Conservation (phyloP, 2,888 invertebrate species). For the Eupithecia dodoneata region DNA sequence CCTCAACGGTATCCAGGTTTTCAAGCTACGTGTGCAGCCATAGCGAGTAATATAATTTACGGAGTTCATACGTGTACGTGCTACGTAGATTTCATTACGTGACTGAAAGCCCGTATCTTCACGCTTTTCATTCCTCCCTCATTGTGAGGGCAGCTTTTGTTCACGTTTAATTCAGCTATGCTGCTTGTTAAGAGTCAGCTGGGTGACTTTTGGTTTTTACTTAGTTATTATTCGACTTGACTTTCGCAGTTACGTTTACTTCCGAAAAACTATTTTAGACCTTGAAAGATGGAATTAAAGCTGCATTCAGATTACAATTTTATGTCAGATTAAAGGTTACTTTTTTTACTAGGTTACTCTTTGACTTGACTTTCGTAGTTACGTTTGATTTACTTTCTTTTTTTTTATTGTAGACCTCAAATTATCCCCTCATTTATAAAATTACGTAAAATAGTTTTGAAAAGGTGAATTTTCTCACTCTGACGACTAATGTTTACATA, state of each 20-base stretch:
- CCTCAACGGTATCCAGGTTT: background rate
- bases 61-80: constrained; percentile 14
- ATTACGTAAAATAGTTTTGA: no score
- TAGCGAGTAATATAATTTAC: constrained; percentile 10
- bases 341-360: no score
- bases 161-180: constrained; percentile 54
- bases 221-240: background rate
- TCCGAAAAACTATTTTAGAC: background rate
- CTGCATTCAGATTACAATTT: no score
- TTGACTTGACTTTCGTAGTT: no score
- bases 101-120: constrained; percentile 48
- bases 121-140: constrained; percentile 51
- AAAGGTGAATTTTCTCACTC: background rate
- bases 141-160: constrained; percentile 56
- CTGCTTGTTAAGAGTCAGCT: background rate
- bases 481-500: background rate
- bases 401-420: background rate
- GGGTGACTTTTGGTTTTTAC: background rate
- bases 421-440: no score
- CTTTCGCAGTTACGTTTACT: background rate
- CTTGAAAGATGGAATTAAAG: no score
- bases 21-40: background rate
- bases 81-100: constrained; percentile 50
- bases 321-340: no score
- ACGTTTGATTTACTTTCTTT: no score